phyloP scores from a whole-genome alignment of 2,888 invertebrate species.

The Tenthredo mesomela region DNA sequence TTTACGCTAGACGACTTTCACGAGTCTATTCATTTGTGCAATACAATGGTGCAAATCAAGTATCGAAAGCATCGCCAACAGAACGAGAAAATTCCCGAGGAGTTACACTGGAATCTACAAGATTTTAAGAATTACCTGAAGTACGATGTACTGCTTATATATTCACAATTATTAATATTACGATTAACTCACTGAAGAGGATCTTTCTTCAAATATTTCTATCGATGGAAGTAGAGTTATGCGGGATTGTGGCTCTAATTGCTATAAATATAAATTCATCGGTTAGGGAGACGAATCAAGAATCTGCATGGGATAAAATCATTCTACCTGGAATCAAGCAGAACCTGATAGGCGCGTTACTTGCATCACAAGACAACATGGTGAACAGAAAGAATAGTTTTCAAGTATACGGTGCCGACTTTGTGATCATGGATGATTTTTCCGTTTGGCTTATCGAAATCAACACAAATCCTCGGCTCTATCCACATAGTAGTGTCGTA shows the following conservation, averaged over 20 bases:
- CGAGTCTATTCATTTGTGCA: slow-evolving; percentile 80
- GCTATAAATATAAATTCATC: neutral
- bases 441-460: slow-evolving; percentile 82
- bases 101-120: slow-evolving; percentile 37
- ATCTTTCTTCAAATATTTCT: neutral
- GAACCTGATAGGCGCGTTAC: slow-evolving; percentile 76
- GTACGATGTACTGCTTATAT: neutral
- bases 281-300: slow-evolving; percentile 64
- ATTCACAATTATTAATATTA: neutral
- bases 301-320: slow-evolving; percentile 78
- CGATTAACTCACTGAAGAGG: neutral
- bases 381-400: slow-evolving; percentile 78
- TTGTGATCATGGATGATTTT: slow-evolving; percentile 80
- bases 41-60: slow-evolving; percentile 80
- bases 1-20: slow-evolving; percentile 79
- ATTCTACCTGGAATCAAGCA: slow-evolving; percentile 77
- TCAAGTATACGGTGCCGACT: slow-evolving; percentile 82
- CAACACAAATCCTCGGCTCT: slow-evolving; percentile 81
- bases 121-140: slow-evolving; percentile 27
- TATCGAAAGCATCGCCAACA: slow-evolving; percentile 59
- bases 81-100: neutral
- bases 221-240: neutral
- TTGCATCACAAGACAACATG: slow-evolving; percentile 78
- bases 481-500: slow-evolving; percentile 78
- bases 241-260: neutral